Conservation (phyloP, 2,113 vertebrate species). For the Cephalopterus ornatus region DNA sequence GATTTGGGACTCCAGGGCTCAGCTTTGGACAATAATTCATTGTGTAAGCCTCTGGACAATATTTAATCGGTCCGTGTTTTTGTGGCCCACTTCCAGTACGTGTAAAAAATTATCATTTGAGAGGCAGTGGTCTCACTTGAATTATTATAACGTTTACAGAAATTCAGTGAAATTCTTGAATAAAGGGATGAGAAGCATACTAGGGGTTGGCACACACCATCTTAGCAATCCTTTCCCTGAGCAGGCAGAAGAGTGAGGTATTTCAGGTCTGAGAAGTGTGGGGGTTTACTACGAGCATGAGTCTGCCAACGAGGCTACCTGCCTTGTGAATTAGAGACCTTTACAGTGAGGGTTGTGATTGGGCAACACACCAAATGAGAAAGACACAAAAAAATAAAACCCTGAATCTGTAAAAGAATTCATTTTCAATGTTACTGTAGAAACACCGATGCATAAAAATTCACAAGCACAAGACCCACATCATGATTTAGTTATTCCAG, state of each 20-base stretch:
- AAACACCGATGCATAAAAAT: not conserved
- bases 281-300: not conserved
- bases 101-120: not conserved
- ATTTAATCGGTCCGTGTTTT: not conserved
- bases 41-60: not conserved
- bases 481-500: not conserved
- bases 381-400: not conserved
- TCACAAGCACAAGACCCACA: not conserved
- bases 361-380: not conserved
- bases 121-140: not conserved
- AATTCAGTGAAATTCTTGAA: not conserved
- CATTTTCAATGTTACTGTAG: not conserved
- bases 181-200: not conserved
- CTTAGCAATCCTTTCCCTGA: not conserved
- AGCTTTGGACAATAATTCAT: not conserved
- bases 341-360: fast-evolving
- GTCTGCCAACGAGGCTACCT: not conserved
- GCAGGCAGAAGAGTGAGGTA: not conserved
- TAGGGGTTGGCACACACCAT: not conserved
- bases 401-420: not conserved
- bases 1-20: not conserved
- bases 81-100: not conserved
- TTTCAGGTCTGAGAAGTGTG: not conserved
- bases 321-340: not conserved
- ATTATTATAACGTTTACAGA: not conserved